phyloP scores from a whole-genome alignment of 2,888 invertebrate genomes.

The Drosophila lacicola region DNA sequence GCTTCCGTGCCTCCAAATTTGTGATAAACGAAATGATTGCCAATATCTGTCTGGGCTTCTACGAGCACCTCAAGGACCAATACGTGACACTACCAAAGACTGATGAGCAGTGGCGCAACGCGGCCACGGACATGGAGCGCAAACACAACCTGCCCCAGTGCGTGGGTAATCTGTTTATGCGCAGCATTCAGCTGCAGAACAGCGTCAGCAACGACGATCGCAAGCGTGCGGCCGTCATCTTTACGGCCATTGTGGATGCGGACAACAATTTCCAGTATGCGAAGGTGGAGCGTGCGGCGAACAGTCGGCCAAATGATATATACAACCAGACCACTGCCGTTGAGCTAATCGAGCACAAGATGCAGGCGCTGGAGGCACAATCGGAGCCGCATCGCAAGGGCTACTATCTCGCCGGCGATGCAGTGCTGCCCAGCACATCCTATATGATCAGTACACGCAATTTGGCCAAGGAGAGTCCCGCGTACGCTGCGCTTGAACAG shows the following conservation, averaged over 20 bases:
- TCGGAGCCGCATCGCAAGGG: slow-evolving; percentile 48
- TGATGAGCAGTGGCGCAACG: slow-evolving; percentile 82
- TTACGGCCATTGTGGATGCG: slow-evolving; percentile 82
- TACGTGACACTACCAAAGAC: slow-evolving; percentile 84
- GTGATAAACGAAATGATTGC: slow-evolving; percentile 84
- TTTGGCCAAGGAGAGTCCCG: slow-evolving; percentile 57
- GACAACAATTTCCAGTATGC: slow-evolving; percentile 82
- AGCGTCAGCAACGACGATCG: slow-evolving; percentile 69
- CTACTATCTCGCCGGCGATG: slow-evolving; percentile 79
- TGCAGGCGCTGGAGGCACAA: slow-evolving; percentile 56
- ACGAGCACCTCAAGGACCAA: slow-evolving; percentile 83
- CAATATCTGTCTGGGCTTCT: slow-evolving; percentile 84
- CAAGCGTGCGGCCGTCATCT: slow-evolving; percentile 79
- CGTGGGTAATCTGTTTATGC: slow-evolving; percentile 81
- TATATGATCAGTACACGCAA: slow-evolving; percentile 79
- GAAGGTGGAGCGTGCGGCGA: slow-evolving; percentile 79
- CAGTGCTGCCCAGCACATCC: slow-evolving; percentile 77
- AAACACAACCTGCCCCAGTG: slow-evolving; percentile 81
- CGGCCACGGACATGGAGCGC: slow-evolving; percentile 81
- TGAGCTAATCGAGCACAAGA: slow-evolving; percentile 73
- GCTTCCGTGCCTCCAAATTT: slow-evolving; percentile 84
- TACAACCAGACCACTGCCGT: slow-evolving; percentile 81
- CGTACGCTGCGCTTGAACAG: slow-evolving; percentile 68
- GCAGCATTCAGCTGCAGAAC: slow-evolving; percentile 81
- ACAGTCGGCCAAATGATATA: slow-evolving; percentile 73